Base-by-base conservation (phyloP, 2,888 invertebrate genomes). In the Eulithis testata region DNA sequence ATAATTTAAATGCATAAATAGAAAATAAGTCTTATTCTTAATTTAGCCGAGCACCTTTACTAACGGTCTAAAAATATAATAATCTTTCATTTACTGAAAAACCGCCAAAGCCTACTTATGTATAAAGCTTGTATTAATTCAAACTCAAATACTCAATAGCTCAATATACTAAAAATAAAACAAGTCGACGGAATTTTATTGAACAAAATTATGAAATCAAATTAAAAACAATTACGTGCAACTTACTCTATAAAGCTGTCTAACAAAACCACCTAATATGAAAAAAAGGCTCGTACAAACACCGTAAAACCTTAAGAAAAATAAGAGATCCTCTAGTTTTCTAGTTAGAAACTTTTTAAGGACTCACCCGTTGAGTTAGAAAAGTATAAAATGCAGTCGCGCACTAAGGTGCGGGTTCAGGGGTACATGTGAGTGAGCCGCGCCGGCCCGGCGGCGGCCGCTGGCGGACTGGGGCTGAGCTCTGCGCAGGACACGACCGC, bases 371-470 rank as follows among this genome's bases (percentile, higher is more conserved):
- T 70, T 69, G 57, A 65, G 44, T 73, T 77, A 75, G 71, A 77
- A 80, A 80, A 73, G 71, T 74, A 71, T 66, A 72, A 79, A 77
- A 74, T 65, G 71, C 60, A 61, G 62, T 67, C 61, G 66, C 37
- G 64, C 57, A 31, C 5, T 31, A 8, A 11, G 65, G 61, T 60
- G 63, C 37, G 55, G 36, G 44, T 44, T 51, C n/a, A 40, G 14
- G 21, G 27, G 65, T 31, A 31, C 31, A 31, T 31, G 47, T 36
- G 61, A 27, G 65, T 36, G 86, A 80, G 82, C 21, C 21, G 47
- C 47, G 87, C 92, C 90, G 90, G 93, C 90, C 93, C 94, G 49
- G 49, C 93, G 89, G 92, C 91, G 88, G 89, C 91, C 89, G 86
- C 89, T 88, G 89, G 87, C 87, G 87, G 86, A 87, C 88, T 88